These are phyloP conservation scores for Leptarthrus brevirostris DNA, from an alignment of 2,888 invertebrate genomes.

Conservation along the genomic window DNA sequence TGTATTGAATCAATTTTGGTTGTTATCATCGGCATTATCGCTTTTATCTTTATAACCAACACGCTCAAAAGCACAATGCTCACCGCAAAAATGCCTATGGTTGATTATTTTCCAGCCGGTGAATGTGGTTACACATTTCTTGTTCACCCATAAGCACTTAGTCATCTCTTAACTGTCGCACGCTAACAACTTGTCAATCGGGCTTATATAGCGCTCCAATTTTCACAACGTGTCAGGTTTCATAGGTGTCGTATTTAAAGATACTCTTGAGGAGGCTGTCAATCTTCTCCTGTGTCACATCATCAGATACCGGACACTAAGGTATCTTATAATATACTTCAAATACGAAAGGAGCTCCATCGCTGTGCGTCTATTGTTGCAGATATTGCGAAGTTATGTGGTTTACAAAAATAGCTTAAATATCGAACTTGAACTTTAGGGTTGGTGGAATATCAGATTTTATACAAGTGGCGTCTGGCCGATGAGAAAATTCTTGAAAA, in stretches of 20 bases:
- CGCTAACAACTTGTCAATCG: slow-evolving; percentile 28
- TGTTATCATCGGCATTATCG: slow-evolving; percentile 23
- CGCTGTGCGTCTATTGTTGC: neutral
- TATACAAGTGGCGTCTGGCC: neutral
- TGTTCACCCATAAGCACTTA: slow-evolving; percentile 10
- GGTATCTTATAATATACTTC: neutral
- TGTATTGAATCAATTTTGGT: too few species aligned
- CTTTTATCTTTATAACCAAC: neutral
- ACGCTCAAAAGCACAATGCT: neutral
- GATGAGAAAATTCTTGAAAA: neutral
- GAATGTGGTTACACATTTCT: neutral
- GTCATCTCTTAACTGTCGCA: slow-evolving; percentile 32
- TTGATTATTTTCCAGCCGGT: too few species aligned
- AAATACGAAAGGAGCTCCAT: neutral
- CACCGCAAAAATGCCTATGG: too few species aligned
- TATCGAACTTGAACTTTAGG: neutral
- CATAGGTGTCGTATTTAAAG: slow-evolving; percentile 1
- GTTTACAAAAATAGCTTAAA: slow-evolving; percentile 5
- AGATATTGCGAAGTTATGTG: slow-evolving; percentile 2
- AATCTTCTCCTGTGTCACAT: neutral
- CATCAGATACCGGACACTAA: neutral
- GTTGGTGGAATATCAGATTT: too few species aligned
- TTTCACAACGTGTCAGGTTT: slow-evolving; percentile 1
- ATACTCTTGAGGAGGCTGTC: neutral
- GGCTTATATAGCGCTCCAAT: neutral